A percentile compares a stretch with the other conserved stretches of the same genome.
Conservation (phyloP, 1,140 invertebrate genomes). For the Drosophila erecta region DNA sequence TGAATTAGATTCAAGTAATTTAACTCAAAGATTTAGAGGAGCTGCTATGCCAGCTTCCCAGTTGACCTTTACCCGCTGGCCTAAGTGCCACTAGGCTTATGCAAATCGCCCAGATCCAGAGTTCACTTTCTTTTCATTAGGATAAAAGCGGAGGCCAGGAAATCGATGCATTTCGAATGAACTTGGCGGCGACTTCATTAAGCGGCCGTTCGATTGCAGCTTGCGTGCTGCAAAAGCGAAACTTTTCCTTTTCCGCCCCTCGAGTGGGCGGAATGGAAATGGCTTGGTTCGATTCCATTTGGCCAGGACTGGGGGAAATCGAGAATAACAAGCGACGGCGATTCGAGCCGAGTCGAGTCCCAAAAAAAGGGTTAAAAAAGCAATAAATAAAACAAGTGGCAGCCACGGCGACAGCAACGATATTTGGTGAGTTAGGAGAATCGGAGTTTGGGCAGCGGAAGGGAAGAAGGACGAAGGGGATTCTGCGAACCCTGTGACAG, state of each 20-base stretch:
- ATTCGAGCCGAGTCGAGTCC: constrained; percentile 12
- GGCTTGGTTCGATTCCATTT: constrained; percentile 43
- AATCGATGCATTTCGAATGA: constrained; percentile 74
- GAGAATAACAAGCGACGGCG: constrained; percentile 38
- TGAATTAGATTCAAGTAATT: too few species aligned
- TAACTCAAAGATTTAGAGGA: too few species aligned
- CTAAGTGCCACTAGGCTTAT: constrained; percentile 20
- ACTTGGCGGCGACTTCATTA: constrained; percentile 65
- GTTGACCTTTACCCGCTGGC: constrained; percentile 10
- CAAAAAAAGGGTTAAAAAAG: constrained; percentile 81
- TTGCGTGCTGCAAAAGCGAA: constrained; percentile 58
- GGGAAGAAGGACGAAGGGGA: neutral
- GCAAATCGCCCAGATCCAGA: constrained; percentile 25
- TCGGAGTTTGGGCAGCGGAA: neutral
- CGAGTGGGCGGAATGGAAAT: neutral
- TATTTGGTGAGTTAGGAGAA: constrained; percentile 65
- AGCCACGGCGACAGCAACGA: constrained; percentile 74
- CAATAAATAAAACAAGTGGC: constrained; percentile 81
- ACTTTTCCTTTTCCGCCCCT: constrained; percentile 48
- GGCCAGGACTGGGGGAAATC: constrained; percentile 1
- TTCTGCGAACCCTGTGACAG: constrained; percentile 60
- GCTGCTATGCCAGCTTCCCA: neutral
- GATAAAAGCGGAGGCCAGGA: constrained; percentile 46
- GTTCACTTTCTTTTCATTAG: constrained; percentile 54
- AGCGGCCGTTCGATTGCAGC: constrained; percentile 51